Base-by-base conservation (phyloP, 2,888 invertebrate species). In the Philhelius pedissequus region DNA sequence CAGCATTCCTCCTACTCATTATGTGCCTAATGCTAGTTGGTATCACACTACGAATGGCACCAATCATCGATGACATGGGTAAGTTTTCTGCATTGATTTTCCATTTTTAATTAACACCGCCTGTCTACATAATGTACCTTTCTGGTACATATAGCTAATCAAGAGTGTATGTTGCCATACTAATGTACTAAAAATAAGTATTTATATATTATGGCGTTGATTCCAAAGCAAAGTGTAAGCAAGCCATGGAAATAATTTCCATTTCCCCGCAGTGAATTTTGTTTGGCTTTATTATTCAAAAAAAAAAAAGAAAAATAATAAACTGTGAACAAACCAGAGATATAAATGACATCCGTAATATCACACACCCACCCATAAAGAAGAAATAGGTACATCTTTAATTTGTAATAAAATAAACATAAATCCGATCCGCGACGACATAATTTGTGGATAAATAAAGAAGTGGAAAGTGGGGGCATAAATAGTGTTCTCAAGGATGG, bases 21-120 rank as follows among this genome's bases (percentile, higher is more conserved):
- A 96, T 97, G 93, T 97, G 97, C 92, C 94, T 98, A 88, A 93
- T 98, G 87, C 93, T 98, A 80, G 97, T 98, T 32, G 98, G 97
- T 15, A 96, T 98, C 74, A 98, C 98, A 4, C 93, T 98, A 32
- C 93, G 97, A 86, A 97, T 98, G 97, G 97, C 98, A 13, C 98
- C 98, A 11, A 95, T 98, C 87, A 98, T 98, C 89, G 98, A 98
- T 90, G 97, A 97, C 89, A 96, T 98, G 96, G 97, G 98, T 98
- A 92, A 95, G 96, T 94, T 70, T 60, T 78, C 32, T 71, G 27
- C n/a, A 48, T 38, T 8, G 0, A 30, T 3, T 32, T 32, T 32
- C n/a, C n/a, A n/a, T n/a, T 9, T 11, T 27, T 27, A 52, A 4
- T 15, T 4, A 6, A 15, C 7, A 18, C 9, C 9, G n/a, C n/a